phyloP scores from a whole-genome alignment of 2,888 invertebrate genomes.

The Escarpia spicata region DNA sequence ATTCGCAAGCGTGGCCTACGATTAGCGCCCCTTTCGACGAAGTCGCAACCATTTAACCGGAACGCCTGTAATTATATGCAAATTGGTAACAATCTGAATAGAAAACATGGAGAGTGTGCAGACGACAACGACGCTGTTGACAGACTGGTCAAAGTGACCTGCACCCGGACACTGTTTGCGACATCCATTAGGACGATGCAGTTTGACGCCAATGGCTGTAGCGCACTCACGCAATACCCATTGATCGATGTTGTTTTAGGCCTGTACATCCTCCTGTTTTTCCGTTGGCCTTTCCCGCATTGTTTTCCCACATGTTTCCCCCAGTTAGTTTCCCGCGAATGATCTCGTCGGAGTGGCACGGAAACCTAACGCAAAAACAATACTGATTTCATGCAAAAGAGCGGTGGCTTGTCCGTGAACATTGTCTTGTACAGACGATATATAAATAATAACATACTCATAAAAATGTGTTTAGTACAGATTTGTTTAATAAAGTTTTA shows the following conservation, averaged over 20 bases:
- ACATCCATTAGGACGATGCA: slow-evolving; percentile 12
- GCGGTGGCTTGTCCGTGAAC: neutral
- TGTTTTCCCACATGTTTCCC: neutral
- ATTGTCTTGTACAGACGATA: neutral
- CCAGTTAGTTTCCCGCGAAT: neutral
- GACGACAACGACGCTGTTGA: neutral
- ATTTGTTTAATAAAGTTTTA: neutral
- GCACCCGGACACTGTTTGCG: neutral
- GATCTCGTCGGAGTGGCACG: neutral
- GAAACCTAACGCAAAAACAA: neutral
- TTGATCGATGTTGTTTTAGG: neutral
- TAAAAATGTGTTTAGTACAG: neutral
- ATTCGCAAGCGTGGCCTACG: neutral
- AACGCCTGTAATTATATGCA: neutral
- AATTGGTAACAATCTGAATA: neutral
- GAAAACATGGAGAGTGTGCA: neutral
- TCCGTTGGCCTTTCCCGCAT: neutral
- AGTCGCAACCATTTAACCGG: slow-evolving; percentile 10
- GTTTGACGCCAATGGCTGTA: neutral
- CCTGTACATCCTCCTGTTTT: neutral
- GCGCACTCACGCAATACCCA: neutral
- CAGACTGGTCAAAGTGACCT: neutral
- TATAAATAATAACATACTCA: neutral
- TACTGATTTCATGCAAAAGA: neutral
- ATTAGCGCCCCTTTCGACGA: neutral